Evolutionary conservation across 2,888 invertebrate genomes (phyloP).

Genomic region (Mimas tiliae): DNA sequence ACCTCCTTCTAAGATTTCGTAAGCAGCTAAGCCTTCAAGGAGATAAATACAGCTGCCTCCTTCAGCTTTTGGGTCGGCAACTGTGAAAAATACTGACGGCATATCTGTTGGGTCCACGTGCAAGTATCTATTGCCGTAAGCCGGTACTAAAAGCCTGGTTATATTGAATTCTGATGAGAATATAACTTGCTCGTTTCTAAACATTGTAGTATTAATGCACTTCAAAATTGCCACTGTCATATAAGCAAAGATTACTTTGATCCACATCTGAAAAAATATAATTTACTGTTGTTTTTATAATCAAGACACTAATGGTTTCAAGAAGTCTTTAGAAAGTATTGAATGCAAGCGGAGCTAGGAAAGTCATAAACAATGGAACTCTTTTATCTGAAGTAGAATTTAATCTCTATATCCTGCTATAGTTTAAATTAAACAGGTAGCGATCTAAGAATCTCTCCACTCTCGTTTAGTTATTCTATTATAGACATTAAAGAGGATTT

Average conservation of each 20-base stretch:
- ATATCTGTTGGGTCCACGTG: constrained; percentile 54
- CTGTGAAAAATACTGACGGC: constrained; percentile 67
- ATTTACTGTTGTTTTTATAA: neutral
- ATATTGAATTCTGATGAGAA: constrained; percentile 63
- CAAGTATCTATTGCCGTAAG: constrained; percentile 53
- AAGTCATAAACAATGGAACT: no score
- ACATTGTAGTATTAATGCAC: constrained; percentile 40
- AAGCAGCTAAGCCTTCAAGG: constrained; percentile 66
- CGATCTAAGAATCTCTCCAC: no score
- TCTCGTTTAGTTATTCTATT: no score
- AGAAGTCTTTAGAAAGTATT: no score
- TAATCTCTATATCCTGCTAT: no score
- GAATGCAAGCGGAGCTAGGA: no score
- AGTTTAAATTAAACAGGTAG: no score
- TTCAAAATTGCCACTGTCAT: neutral
- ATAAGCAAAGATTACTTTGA: constrained; percentile 18
- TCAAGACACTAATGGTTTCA: no score
- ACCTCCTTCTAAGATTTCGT: constrained; percentile 67
- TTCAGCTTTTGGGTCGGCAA: constrained; percentile 56
- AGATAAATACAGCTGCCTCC: constrained; percentile 70
- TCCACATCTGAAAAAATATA: constrained; percentile 9
- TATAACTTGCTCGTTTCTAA: constrained; percentile 59
- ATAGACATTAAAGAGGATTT: no score
- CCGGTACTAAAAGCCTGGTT: constrained; percentile 62
- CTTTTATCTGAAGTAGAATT: no score